Evolutionary conservation across 2,888 invertebrate species (phyloP), one percentile per base, ranked within the genome.

Genomic region (Phalangium opilio): DNA sequence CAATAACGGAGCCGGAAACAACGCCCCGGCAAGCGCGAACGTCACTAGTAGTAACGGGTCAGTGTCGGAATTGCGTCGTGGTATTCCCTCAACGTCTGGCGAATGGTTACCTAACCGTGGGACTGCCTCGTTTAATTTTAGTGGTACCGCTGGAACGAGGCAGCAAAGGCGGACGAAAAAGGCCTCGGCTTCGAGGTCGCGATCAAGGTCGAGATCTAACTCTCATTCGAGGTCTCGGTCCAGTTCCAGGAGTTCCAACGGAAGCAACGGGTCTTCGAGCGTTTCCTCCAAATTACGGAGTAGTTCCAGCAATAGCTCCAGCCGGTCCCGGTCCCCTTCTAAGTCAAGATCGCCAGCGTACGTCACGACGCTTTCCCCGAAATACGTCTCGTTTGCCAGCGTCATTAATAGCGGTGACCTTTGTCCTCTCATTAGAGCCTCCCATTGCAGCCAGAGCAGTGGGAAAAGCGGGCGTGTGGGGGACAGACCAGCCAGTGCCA

Each of bases 241-340:
- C 19, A 50, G 56, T 19, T 58, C 57, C 50, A 59, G 55, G 58
- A 62, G 62, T 59, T 61, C 55, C 55, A 60, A 58, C 58, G 60
- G 59, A 43, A 60, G 58, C 44, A 58, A 57, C 48, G 55, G 56
- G 53, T 55, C 60, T 14, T 57, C 59, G 38, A 57, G 58, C 52
- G 54, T 56, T 51, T 57, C 56, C 42, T 55, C 56, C 39, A 55
- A 58, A 41, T 36, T 52, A 44, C 55, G 47, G 15, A 47, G 49
- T 43, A 47, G 50, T 47, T 61, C 63, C 40, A 64, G 64, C 54
- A 61, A 64, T 36, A 63, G 62, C 48, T 67, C 65, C 54, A 67
- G 66, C 59, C 60, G 63, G 42, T 64, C 66, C 38, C 58, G 63
- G 48, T 68, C 67, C 46, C 62, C 61, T 44, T 62, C 63, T 55